phyloP scores from a whole-genome alignment of 2,113 vertebrate genomes.

The Tricholaema leucomelas region DNA sequence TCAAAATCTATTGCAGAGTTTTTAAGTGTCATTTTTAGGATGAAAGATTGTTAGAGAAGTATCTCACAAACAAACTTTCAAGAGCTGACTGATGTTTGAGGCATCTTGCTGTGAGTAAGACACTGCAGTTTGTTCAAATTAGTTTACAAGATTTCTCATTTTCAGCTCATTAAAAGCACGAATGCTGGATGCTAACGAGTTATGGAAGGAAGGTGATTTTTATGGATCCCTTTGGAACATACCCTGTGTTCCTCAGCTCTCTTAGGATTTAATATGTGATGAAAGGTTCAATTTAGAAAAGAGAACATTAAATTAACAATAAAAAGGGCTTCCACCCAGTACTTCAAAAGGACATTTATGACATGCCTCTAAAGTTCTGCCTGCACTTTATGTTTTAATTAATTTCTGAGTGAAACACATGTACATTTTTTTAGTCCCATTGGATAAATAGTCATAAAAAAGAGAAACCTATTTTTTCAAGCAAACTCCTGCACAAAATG shows the following conservation, averaged over 20 bases:
- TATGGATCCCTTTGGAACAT: neutral
- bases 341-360: constrained; percentile 8
- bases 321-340: neutral
- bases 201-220: constrained; percentile 5
- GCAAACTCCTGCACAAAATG: neutral
- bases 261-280: neutral
- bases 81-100: constrained; percentile 23
- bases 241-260: neutral
- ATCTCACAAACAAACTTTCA: constrained; percentile 44
- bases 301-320: constrained; percentile 9
- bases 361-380: neutral
- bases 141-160: constrained; percentile 56
- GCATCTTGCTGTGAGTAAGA: constrained; percentile 9
- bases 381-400: neutral
- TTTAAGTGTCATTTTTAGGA: constrained; percentile 35
- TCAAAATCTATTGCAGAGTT: constrained; percentile 1
- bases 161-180: constrained; percentile 53
- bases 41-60: constrained; percentile 37
- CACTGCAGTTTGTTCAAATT: constrained; percentile 53
- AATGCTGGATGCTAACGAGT: constrained; percentile 11
- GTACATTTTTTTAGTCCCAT: neutral
- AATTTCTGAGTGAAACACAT: neutral
- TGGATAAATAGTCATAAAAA: neutral
- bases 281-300: constrained; percentile 18
- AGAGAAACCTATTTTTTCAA: neutral